Base-by-base conservation (phyloP, 1,140 invertebrate genomes). In the Anastrepha obliqua region DNA sequence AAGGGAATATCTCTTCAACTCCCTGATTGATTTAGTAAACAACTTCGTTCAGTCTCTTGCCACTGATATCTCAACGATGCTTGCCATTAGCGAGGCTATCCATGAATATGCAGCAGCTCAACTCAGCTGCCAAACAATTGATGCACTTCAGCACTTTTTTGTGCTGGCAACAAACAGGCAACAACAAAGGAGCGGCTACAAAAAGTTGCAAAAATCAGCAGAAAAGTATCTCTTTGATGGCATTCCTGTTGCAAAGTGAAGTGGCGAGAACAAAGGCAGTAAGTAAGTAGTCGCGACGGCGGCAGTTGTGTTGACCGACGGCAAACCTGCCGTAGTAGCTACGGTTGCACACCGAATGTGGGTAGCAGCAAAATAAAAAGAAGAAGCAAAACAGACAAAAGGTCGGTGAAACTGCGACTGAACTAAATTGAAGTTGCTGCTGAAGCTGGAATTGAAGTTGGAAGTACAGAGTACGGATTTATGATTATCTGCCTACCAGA, bases 81-180 rank as follows among this genome's bases (percentile, higher is more conserved):
- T 55, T 15, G 9, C 15, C 42, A 74, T 74, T 81, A 81, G 44
- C 5, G 47, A n/a, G 17, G 6, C 42, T 17, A n/a, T n/a, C 17
- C 44, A n/a, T 7, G 11, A 9, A 42, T 20, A 67, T 8, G 3
- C 39, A 74, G n/a, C 47, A 9, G 47, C n/a, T 20, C 8, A 42
- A 11, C 20, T n/a, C 74, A 55, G 47, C 44, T 81, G 44, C 44
- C 51, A 15, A 51, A 81, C n/a, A 13, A 81, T 58, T 81, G 74
- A 58, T 81, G 47, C n/a, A 81, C 44, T 81, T 81, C 51, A 20
- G 67, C 47, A 11, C 20, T 7, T 42, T 58, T 20, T 20, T 81
- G 9, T 81, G 74, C 74, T 81, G 74, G 55, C 74, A 81, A 55
- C 74, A 81, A 58, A 81, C n/a, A 20, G 55, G 47, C 20, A 39